Base-by-base conservation (phyloP, 2,888 invertebrate genomes). In the Monoplex corrugatus region DNA sequence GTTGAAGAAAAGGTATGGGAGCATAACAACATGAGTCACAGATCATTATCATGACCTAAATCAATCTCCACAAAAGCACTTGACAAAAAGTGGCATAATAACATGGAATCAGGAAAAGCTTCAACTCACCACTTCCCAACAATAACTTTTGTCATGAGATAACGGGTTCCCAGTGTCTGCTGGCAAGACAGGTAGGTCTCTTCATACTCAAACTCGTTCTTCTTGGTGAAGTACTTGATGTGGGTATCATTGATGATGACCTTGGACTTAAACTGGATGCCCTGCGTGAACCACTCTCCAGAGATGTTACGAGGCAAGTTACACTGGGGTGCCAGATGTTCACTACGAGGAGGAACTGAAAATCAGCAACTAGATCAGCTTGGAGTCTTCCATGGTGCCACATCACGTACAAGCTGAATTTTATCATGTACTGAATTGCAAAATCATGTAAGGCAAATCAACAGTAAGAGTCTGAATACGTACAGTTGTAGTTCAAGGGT, bases 231-330 rank as follows among this genome's bases (percentile, higher is more conserved):
- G 96, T 99, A 99, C 93, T 98, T 98, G 68, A 99, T 98, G 95
- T 99, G 99, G 0, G 99, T 99, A 94, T 98, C 98, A 95, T 99
- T 99, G 75, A 99, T 98, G 6, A 82, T 85, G 50, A 96, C 96
- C 45, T 99, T 98, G 0, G 99, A 99, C 96, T 99, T 99, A 92
- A 98, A 98, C 95, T 99, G 99, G 35, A 92, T 90, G 0, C 99
- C 99, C 0, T 99, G 99, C 94, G 99, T 99, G 87, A 99, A 98
- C 99, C 99, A 99, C 40, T 98, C 97, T 0, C 99, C 99, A 0
- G 98, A 97, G 96, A 98, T 98, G 95, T 99, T 99, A 95, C 98
- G 98, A 0, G 99, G 99, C 90, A 99, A 96, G 82, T 98, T 97
- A 95, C 99, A 99, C 0, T 98, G 98, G 5, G 99, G 98, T 92